These are phyloP conservation scores for Crocodylus rhombifer DNA, from an alignment of 2,797 vertebrate species.

Conservation along the genomic window DNA sequence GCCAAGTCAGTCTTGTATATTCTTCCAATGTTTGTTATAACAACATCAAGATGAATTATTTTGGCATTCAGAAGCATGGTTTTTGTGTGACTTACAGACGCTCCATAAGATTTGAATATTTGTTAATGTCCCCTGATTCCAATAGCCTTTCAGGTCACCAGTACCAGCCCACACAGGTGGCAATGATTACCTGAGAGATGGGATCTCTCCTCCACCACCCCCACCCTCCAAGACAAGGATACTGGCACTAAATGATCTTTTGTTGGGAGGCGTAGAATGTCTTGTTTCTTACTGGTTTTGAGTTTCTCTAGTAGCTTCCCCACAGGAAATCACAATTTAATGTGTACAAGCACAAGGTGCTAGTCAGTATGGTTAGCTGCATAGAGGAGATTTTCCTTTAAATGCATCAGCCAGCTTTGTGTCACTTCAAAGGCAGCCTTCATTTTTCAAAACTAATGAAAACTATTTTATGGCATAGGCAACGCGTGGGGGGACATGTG, in stretches of 20 bases:
- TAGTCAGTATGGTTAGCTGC: too few species aligned
- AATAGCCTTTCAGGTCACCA: not conserved
- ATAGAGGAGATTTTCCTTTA: too few species aligned
- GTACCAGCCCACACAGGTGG: not conserved
- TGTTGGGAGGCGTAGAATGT: not conserved
- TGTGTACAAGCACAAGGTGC: too few species aligned
- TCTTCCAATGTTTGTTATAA: not conserved
- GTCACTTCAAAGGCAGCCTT: too few species aligned
- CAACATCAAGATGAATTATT: not conserved
- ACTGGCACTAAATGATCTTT: not conserved
- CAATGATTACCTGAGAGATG: too few species aligned
- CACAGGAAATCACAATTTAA: not conserved
- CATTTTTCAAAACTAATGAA: too few species aligned
- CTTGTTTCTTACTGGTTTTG: not conserved
- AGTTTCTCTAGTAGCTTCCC: not conserved
- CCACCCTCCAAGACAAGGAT: not conserved
- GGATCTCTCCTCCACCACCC: not conserved
- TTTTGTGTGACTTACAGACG: not conserved
- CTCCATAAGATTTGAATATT: not conserved
- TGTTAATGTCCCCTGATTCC: not conserved
- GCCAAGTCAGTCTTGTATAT: not conserved
- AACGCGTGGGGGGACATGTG: too few species aligned
- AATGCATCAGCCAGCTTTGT: too few species aligned
- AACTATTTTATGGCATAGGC: too few species aligned
- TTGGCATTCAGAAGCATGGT: not conserved